Base-by-base conservation (phyloP, 2,113 vertebrate species). In the Lepisosteus osseus region DNA sequence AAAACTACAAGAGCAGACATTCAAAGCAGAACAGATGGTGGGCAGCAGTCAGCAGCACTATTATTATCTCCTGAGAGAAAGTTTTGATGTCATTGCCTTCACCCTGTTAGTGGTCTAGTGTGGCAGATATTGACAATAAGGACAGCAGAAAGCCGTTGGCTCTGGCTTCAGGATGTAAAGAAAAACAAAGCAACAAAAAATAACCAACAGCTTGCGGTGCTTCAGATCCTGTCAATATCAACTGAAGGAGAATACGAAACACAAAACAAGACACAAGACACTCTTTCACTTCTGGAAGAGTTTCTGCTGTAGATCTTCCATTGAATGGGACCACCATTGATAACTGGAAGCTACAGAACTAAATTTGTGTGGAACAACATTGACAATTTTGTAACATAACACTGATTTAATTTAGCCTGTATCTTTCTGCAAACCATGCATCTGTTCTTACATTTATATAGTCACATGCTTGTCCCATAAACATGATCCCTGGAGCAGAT, bases 401-500 rank as follows among this genome's bases (percentile, higher is more conserved):
- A 41, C 55, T 70, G 12, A 9, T 41, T 61, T 8, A 13, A 9
- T 17, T 61, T 42, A 3, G 8, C 4, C 11, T n/a, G 17, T n/a
- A 70, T 11, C 41, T 72, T 56, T 72, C 15, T 41, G 66, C 62
- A 44, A n/a, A 57, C 17, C 41, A 29, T 64, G 62, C 64, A 65
- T 72, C 70, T 42, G 41, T 44, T 65, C 12, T 12, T 40, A 56
- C n/a, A 65, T 42, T 56, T 61, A 72, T 29, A 40, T 47, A 9
- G 7, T 72, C 51, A 65, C 62, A 56, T 65, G 40, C 67, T n/a
- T 67, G 65, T 67, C 55, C 64, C 71, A 67, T 56, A 67, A 67
- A 67, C 41, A 17, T 44, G 45, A 56, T 41, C 65, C 43, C 71
- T 57, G 54, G 62, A 57, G 71, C 40, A 66, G 29, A 71, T 13